Conservation (phyloP, 2,113 vertebrate species). For the Pseudonaja textilis region DNA sequence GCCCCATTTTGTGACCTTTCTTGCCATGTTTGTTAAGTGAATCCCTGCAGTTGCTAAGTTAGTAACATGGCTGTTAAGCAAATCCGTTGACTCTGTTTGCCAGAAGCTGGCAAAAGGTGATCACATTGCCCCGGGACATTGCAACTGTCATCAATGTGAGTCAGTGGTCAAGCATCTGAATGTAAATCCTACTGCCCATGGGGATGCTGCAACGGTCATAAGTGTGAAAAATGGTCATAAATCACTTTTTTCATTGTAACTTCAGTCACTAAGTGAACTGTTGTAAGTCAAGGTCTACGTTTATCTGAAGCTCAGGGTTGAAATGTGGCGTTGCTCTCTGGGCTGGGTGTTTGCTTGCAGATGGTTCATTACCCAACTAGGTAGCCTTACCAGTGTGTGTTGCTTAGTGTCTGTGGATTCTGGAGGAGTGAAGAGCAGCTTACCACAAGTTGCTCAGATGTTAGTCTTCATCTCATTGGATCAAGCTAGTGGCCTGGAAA, state of each 20-base stretch:
- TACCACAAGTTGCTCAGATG: no score
- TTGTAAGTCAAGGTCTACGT: not conserved
- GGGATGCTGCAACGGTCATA: not conserved
- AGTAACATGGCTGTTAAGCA: not conserved
- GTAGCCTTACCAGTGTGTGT: not conserved
- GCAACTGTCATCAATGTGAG: not conserved
- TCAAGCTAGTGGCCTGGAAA: not conserved
- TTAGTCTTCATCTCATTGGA: not conserved
- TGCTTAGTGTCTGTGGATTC: not conserved
- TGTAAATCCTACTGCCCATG: not conserved
- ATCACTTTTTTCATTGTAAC: not conserved
- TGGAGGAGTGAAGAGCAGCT: not conserved
- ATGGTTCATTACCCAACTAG: not conserved
- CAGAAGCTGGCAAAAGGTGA: not conserved
- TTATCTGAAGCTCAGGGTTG: not conserved
- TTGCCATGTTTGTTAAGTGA: not conserved
- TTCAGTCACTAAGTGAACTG: not conserved
- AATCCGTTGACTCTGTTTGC: not conserved
- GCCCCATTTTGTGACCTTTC: not conserved
- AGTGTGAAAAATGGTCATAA: not conserved
- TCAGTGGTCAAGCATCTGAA: not conserved
- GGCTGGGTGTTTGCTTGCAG: not conserved
- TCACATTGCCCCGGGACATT: not conserved
- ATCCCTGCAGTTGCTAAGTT: not conserved
- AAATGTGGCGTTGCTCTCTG: not conserved